Evolutionary conservation across 2,797 vertebrate genomes (phyloP).

Genomic region (Siniperca obscura): DNA sequence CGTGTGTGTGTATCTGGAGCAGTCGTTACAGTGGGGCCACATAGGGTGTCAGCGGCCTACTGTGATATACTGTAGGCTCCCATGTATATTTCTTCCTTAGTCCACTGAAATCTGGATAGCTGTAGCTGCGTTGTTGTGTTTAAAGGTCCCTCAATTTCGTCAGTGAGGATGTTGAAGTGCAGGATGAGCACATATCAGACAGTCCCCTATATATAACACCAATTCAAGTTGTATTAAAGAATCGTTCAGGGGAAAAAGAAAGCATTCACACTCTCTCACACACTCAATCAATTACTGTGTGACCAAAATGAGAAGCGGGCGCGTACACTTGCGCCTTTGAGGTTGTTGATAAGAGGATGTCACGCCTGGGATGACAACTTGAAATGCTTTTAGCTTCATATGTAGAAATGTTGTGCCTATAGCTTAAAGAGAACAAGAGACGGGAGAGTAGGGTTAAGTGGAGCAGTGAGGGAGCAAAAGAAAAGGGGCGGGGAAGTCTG

Average conservation of each 20-base stretch:
- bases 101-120: slow-evolving; percentile 28
- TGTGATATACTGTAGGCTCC: slow-evolving; percentile 48
- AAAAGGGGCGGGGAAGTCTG: slow-evolving; percentile 56
- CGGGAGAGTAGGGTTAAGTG: slow-evolving; percentile 26
- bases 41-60: slow-evolving; percentile 61
- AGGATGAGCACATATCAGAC: slow-evolving; percentile 1
- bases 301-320: slow-evolving; percentile 38
- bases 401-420: slow-evolving; percentile 27
- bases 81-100: slow-evolving; percentile 28
- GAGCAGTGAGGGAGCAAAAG: slow-evolving; percentile 32
- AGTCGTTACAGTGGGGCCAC: slow-evolving; percentile 74
- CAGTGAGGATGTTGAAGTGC: slow-evolving; percentile 24
- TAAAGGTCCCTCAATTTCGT: background rate
- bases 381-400: slow-evolving; percentile 3
- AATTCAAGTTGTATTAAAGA: background rate
- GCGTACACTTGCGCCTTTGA: slow-evolving; percentile 4
- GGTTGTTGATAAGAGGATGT: slow-evolving; percentile 41
- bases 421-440: slow-evolving; percentile 22
- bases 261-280: background rate
- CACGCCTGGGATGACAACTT: slow-evolving; percentile 23
- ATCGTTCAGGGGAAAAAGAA: background rate
- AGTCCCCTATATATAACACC: slow-evolving; percentile 1
- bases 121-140: slow-evolving; percentile 19
- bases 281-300: background rate
- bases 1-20: slow-evolving; percentile 55